Evolutionary conservation across 2,113 vertebrate species (phyloP), one percentile per base, ranked within the genome.

Genomic region (Eurystomus gularis): DNA sequence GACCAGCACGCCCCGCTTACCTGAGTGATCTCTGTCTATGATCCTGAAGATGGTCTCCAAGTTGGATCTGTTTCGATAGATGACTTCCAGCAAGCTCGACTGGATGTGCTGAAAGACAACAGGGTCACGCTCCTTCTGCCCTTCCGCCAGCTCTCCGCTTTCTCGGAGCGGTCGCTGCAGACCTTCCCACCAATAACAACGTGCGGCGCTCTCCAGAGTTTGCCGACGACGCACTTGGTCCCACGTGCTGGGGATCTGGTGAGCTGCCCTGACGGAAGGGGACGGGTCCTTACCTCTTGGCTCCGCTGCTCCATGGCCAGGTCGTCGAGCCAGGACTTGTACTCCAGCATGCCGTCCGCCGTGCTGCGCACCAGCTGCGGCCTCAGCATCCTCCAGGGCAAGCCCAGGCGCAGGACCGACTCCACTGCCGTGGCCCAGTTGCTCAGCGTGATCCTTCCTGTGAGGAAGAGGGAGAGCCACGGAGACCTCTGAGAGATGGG

Each of bases 41-140:
- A 99, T 99, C 79, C 98, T 98, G 97, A 99, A 99, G 97, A 99
- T 99, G 62, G 99, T 99, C 97, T 99, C 99, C 93, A 99, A 96
- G 94, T 99, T 99, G 77, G 99, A 99, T 88, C 99, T 98, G 95
- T 99, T 99, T 65, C 98, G 98, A 94, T 99, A 99, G 93, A 99
- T 98, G 2, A 97, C 99, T 97, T 99, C 99, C 85, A 99, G 96
- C 92, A 99, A 97, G 82, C 98, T 99, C 1, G 99, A 98, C 64
- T 99, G 98, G 86, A 99, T 98, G 86, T 98, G 98, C 99, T 99
- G 97, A 58, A 97, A 97, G 66, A 96, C 66, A 94, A 49, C 37
- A 80, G 4, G 21, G 48, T 60, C 18, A 91, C 14, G 8, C 9
- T 52, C n/a, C 11, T 61, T 23, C 46, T 70, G 7, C 29, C 26